Evolutionary conservation across 2,888 invertebrate genomes (phyloP), one percentile per base, ranked within the genome.

Genomic region (Lochmaea crataegi): DNA sequence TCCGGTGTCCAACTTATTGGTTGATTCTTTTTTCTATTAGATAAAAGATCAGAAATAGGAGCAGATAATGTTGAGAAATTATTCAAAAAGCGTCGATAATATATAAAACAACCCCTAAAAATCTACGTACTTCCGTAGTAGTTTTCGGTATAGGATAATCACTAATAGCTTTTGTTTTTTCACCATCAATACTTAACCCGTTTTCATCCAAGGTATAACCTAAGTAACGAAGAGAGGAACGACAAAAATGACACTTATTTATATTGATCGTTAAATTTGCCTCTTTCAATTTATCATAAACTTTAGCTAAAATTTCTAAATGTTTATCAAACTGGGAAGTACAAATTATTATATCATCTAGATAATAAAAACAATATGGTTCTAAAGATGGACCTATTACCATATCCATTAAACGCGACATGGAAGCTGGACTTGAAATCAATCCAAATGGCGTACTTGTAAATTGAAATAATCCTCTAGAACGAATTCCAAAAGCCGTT

Each of bases 371-470:
- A n/a, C 41, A 26, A 61, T 68, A 73, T 5, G 77, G 76, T 42
- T 76, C 74, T 18, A 76, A 64, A 18, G 65, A 65, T 48, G 76
- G 73, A 9, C 79, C 79, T 2, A 83, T 65, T 2, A 81, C 61
- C 1, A 56, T 42, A 65, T 77, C 73, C 75, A 77, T 75, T 6
- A 71, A 26, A 41, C 75, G 45, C 5, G 51, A 65, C 75, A 76
- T 73, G 22, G 72, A 68, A 58, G 65, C 38, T 0, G 82, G 80
- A 42, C 56, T 38, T 57, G 61, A 70, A 11, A 26, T 32, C 11
- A 76, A 42, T 41, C 71, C 73, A 32, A 78, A 69, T n/a, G 73
- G 73, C 57, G 75, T 61, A 16, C 69, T 65, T 56, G 56, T 42
- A 45, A 51, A 75, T 32, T 76, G 56, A 63, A n/a, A n/a, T n/a